These are phyloP conservation scores for Pandemis heparana DNA, from an alignment of 2,888 invertebrate genomes.

Conservation along the genomic window DNA sequence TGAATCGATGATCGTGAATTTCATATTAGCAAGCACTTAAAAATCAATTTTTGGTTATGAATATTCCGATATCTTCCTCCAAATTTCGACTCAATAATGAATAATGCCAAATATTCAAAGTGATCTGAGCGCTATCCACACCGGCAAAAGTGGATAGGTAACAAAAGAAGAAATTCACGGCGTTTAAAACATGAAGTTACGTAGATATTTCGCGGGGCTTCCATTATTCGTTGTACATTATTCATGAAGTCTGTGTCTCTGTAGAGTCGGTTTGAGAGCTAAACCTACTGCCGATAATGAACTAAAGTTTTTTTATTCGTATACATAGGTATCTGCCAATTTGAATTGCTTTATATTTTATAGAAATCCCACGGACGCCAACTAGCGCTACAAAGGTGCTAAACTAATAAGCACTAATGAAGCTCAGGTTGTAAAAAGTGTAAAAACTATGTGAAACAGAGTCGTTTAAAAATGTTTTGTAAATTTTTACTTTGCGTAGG, in stretches of 20 bases:
- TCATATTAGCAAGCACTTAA: background rate
- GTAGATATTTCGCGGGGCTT: conserved; percentile 72
- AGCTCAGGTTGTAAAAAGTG: conserved; percentile 30
- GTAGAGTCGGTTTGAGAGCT: conserved; percentile 76
- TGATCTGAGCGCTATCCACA: conserved; percentile 14
- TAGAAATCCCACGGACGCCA: conserved; percentile 6
- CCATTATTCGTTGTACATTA: conserved; percentile 80
- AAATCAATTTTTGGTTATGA: conserved; percentile 13
- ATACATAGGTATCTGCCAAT: conserved; percentile 16
- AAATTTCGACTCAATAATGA: conserved; percentile 19
- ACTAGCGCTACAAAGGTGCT: conserved; percentile 42
- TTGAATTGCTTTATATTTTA: conserved; percentile 32
- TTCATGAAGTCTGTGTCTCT: conserved; percentile 78
- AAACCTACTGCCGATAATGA: conserved; percentile 78
- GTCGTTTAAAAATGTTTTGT: conserved; percentile 6
- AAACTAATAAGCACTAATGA: conserved; percentile 46
- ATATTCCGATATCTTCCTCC: conserved; percentile 9
- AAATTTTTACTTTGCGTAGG: background rate
- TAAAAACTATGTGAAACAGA: conserved; percentile 18
- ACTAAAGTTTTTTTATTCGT: conserved; percentile 68
- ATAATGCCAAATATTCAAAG: conserved; percentile 33
- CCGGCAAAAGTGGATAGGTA: conserved; percentile 52
- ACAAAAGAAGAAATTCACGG: conserved; percentile 71
- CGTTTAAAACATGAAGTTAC: conserved; percentile 74
- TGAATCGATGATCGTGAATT: background rate